Conservation (phyloP, 2,797 vertebrate genomes). For the Cyclopterus lumpus region DNA sequence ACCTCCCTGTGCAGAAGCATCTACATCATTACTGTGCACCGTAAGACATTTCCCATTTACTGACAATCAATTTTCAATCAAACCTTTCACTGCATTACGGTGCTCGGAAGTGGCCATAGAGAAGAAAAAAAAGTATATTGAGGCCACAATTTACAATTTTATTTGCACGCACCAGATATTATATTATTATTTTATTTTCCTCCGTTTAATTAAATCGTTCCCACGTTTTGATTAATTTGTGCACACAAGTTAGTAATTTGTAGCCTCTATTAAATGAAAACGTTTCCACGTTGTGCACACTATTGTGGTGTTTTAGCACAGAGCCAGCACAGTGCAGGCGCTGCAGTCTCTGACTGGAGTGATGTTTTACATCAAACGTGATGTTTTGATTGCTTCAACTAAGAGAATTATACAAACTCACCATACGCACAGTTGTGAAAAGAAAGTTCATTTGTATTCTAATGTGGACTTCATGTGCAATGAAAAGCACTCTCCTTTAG, state of each 20-base stretch:
- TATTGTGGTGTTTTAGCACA: background rate
- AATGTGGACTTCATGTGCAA: background rate
- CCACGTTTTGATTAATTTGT: background rate
- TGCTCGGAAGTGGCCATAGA: background rate
- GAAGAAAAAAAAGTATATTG: background rate
- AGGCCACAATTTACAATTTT: background rate
- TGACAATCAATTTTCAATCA: constrained; percentile 49
- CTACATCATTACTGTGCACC: background rate
- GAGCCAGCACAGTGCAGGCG: background rate
- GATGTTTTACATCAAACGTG: background rate
- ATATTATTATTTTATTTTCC: background rate
- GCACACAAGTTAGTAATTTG: background rate
- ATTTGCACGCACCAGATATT: background rate
- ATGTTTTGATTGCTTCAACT: background rate
- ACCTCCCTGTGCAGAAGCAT: background rate
- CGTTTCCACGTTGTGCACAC: background rate
- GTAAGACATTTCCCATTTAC: constrained; percentile 9
- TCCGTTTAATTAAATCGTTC: background rate
- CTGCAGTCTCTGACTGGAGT: background rate
- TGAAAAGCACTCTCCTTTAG: background rate
- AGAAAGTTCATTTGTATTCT: background rate
- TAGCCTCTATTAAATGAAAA: background rate
- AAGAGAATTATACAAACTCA: background rate
- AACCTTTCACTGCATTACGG: constrained; percentile 1
- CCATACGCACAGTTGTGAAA: background rate